Conservation (phyloP, 2,113 vertebrate species). For the Ceyx melanurus region DNA sequence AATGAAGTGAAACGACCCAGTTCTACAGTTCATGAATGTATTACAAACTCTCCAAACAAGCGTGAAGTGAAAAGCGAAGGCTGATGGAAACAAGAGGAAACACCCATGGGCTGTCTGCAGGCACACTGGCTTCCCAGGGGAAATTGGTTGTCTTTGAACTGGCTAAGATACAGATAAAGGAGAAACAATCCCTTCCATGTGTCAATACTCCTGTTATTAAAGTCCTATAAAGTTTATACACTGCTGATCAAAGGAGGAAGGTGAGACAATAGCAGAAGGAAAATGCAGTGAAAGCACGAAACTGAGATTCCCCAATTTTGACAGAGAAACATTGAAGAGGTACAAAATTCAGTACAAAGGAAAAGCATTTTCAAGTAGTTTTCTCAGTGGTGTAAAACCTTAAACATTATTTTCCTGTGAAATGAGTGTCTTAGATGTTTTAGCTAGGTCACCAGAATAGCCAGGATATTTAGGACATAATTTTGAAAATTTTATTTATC, state of each 20-base stretch:
- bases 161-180: neutral
- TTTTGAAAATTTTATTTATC: neutral
- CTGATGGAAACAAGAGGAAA: neutral
- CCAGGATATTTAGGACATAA: neutral
- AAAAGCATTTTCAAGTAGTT: neutral
- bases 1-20: neutral
- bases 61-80: neutral
- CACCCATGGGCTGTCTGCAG: neutral
- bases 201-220: neutral
- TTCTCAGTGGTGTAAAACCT: neutral
- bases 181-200: neutral
- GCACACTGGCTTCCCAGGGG: neutral
- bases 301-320: neutral
- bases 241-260: neutral
- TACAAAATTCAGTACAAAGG: neutral
- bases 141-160: neutral
- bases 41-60: neutral
- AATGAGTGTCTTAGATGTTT: neutral
- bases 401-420: neutral
- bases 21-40: neutral
- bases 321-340: neutral
- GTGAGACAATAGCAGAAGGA: neutral
- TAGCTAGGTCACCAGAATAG: neutral
- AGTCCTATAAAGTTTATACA: neutral
- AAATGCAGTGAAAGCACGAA: neutral